A percentile compares a stretch with the other conserved stretches of the same genome.
Conservation (phyloP, 2,888 invertebrate genomes). For the Acanthosepion esculentum region DNA sequence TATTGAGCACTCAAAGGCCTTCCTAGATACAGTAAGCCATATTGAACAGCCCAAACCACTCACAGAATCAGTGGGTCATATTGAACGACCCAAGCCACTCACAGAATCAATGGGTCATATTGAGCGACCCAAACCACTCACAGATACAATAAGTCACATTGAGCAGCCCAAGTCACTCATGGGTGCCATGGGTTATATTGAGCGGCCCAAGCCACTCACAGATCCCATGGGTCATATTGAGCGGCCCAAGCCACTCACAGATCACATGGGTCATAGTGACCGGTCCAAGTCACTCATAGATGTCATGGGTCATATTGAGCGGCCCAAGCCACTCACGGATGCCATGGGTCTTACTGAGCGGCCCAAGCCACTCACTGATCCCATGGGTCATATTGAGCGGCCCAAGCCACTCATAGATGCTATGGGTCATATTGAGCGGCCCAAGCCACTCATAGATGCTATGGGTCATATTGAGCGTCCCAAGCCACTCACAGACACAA, state of each 20-base stretch:
- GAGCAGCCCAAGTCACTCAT: neutral
- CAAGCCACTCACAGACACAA: neutral
- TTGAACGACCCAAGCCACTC: neutral
- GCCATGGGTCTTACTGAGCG: neutral
- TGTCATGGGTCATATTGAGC: neutral
- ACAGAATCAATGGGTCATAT: neutral
- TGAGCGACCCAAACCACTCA: neutral
- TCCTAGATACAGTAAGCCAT: neutral
- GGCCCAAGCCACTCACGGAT: neutral
- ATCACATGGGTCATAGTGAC: neutral
- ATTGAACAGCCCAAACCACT: neutral
- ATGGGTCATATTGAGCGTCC: neutral
- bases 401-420: neutral
- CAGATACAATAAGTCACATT: neutral
- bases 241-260: neutral
- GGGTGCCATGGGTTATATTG: neutral
- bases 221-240: neutral
- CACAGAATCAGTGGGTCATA: neutral
- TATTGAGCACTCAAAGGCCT: neutral
- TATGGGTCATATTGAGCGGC: neutral
- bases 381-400: neutral
- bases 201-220: neutral
- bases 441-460: neutral
- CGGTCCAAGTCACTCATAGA: neutral
- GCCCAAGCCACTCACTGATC: neutral